Evolutionary conservation across 1,140 invertebrate species (phyloP).

Genomic region (Macrosteles quadrilineatus): DNA sequence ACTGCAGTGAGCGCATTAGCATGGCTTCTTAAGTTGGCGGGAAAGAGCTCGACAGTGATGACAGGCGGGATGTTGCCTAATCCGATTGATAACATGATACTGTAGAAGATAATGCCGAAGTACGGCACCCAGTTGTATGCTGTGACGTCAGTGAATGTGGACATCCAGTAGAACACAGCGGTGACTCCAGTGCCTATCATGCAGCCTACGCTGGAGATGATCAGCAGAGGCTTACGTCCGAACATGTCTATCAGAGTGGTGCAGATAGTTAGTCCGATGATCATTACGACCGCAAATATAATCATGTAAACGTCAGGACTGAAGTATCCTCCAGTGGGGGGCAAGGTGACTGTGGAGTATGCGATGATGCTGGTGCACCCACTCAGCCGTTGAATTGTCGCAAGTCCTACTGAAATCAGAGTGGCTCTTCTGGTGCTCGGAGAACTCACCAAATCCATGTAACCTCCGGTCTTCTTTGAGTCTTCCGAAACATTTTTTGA

Average conservation of each 20-base stretch:
- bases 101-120: conserved; percentile 33
- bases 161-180: conserved; percentile 35
- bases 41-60: conserved; percentile 37
- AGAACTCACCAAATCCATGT: conserved; percentile 38
- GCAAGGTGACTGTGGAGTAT: conserved; percentile 41
- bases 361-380: conserved; percentile 40
- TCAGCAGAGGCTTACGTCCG: conserved; percentile 53
- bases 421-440: conserved; percentile 36
- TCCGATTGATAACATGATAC: conserved; percentile 35
- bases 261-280: conserved; percentile 41
- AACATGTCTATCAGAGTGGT: conserved; percentile 48
- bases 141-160: background rate
- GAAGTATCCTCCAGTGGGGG: conserved; percentile 34
- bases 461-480: conserved; percentile 33
- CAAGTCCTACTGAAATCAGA: conserved; percentile 37
- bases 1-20: conserved; percentile 35
- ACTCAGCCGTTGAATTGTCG: conserved; percentile 38
- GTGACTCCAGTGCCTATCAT: conserved; percentile 27
- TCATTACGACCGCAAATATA: conserved; percentile 29
- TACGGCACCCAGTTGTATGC: conserved; percentile 35
- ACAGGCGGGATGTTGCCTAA: conserved; percentile 34
- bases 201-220: conserved; percentile 49
- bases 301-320: conserved; percentile 35
- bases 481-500: conserved; percentile 32
- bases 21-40: conserved; percentile 34